Evolutionary conservation across 2,113 vertebrate genomes (phyloP).

Genomic region (Apeltes quadracus): DNA sequence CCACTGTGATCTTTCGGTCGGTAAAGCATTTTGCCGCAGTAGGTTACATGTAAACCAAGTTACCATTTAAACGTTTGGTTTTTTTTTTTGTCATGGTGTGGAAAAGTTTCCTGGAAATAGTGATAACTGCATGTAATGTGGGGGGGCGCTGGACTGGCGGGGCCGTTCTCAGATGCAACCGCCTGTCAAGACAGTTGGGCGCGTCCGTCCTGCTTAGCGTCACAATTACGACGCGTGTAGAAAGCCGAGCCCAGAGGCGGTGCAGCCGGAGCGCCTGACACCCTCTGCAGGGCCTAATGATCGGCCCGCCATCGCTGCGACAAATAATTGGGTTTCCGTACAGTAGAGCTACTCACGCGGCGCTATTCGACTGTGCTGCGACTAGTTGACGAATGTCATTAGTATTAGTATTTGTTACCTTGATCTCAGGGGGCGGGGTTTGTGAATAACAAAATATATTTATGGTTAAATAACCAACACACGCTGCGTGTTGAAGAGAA

Average conservation of each 20-base stretch:
- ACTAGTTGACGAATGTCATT: not conserved
- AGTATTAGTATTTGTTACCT: no score
- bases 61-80: constrained; percentile 1
- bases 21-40: not conserved
- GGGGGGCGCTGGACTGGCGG: not conserved
- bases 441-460: not conserved
- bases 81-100: no score
- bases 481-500: not conserved
- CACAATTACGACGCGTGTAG: not conserved
- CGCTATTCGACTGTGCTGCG: not conserved
- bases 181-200: not conserved
- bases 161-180: not conserved
- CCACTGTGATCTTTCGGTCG: not conserved
- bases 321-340: not conserved
- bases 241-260: not conserved
- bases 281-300: not conserved
- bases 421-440: no score
- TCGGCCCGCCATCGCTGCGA: not conserved
- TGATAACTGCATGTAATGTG: not conserved
- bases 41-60: not conserved
- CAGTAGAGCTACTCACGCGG: not conserved
- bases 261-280: not conserved
- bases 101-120: not conserved
- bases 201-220: not conserved
- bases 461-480: not conserved